Evolutionary conservation across 2,888 invertebrate genomes (phyloP), one percentile per base, ranked within the genome.

Genomic region (Tetramorium bicarinatum): DNA sequence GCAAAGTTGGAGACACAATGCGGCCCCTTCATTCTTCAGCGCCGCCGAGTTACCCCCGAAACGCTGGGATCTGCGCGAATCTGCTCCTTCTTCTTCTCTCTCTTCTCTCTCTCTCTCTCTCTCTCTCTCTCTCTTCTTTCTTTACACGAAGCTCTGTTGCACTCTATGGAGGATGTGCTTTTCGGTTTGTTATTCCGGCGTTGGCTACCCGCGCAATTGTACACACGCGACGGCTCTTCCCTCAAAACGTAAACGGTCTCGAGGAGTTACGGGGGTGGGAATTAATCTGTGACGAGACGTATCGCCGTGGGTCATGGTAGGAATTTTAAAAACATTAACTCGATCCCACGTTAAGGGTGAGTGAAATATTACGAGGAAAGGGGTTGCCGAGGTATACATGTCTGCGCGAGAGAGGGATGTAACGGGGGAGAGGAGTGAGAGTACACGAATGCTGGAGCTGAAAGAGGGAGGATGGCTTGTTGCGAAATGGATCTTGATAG

Each of bases 1-100:
- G 90, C 89, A 90, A 90, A 90, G 90, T 90, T 87, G 79, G 64
- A 84, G 88, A 84, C 85, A 88, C 88, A 90, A 90, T 90, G 86
- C 88, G 25, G 9, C 69, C 74, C 82, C 62, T 29, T 56, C 18
- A 59, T 56, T 67, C 76, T 38, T 59, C 56, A 38, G 25, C 62
- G 64, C 72, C 82, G 84, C 21, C 64, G 64, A 88, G 85, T 84
- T 82, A 88, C 79, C 86, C 85, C 88, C 81, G 66, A 61, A 79
- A 83, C 59, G 34, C 69, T 79, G 18, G 69, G 44, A 41, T 85
- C 62, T 64, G 13, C 18, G 49, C 72, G 82, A 74, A 67, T 52
- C 34, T 61, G 54, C 52, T 54, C 38, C 59, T 76, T 82, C 25
- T 25, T 25, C 2, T 25, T 25, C 2, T 64, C 75, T 66, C 29